These are phyloP conservation scores for Bombus affinis DNA, from an alignment of 1,140 invertebrate species.

Conservation along the genomic window DNA sequence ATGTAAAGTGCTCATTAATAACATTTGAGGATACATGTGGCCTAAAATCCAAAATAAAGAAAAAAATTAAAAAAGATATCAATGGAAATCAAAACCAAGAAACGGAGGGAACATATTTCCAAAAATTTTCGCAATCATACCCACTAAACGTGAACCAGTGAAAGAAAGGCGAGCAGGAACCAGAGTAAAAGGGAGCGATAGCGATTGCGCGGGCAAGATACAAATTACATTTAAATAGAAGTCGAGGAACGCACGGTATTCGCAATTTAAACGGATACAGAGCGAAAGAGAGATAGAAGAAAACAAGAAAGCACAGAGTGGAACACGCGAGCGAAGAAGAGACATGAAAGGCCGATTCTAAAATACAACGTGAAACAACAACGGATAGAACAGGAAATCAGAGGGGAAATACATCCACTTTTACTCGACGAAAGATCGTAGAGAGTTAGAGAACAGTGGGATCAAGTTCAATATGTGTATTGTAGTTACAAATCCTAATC, in stretches of 20 bases:
- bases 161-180: conserved; percentile 36
- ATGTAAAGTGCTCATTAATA: no score
- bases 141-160: background rate
- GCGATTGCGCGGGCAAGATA: conserved; percentile 63
- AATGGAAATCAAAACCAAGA: background rate
- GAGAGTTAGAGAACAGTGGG: background rate
- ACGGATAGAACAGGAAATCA: background rate
- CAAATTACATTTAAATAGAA: conserved; percentile 80
- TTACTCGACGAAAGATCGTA: background rate
- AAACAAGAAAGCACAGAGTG: conserved; percentile 10
- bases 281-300: conserved; percentile 4
- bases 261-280: conserved; percentile 74
- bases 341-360: conserved; percentile 32
- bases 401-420: background rate
- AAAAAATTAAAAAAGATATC: background rate
- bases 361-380: conserved; percentile 27
- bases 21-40: no score
- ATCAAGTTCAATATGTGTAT: no score
- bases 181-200: background rate
- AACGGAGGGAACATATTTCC: background rate
- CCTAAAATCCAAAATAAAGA: background rate
- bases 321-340: conserved; percentile 23
- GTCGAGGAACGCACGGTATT: conserved; percentile 75
- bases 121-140: background rate
- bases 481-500: background rate